Evolutionary conservation across 2,888 invertebrate genomes (phyloP).

Genomic region (Tolmerus cingulatus): DNA sequence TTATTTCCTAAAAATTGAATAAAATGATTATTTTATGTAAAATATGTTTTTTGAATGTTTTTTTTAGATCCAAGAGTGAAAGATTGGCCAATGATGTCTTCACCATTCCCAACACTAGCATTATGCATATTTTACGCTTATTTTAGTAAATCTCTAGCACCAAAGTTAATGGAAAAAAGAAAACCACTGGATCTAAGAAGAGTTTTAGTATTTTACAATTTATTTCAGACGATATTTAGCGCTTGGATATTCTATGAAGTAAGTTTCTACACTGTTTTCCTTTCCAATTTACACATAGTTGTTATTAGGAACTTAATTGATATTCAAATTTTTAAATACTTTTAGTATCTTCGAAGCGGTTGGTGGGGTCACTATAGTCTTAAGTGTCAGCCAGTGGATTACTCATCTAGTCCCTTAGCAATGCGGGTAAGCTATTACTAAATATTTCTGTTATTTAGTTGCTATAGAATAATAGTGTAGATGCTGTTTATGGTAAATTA

Average conservation of each 20-base stretch:
- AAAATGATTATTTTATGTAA: background rate
- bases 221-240: slow-evolving; percentile 89
- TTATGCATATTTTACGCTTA: slow-evolving; percentile 86
- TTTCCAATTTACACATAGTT: background rate
- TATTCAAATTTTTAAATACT: slow-evolving; percentile 24
- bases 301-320: background rate
- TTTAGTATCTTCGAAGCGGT: slow-evolving; percentile 71
- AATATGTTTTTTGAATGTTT: background rate
- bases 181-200: slow-evolving; percentile 85
- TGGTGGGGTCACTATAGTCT: slow-evolving; percentile 85
- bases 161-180: slow-evolving; percentile 86
- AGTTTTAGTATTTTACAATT: slow-evolving; percentile 85
- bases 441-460: background rate
- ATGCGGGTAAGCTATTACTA: slow-evolving; percentile 71
- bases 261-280: slow-evolving; percentile 54
- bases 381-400: slow-evolving; percentile 88
- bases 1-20: background rate
- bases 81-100: slow-evolving; percentile 89
- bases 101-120: slow-evolving; percentile 83
- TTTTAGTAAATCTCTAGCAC: slow-evolving; percentile 82
- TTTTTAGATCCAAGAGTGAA: slow-evolving; percentile 84
- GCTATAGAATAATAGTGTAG: slow-evolving; percentile 31
- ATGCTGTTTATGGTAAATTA: background rate
- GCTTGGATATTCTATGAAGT: slow-evolving; percentile 94
- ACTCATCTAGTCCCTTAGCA: slow-evolving; percentile 75